Conservation (phyloP, 2,888 invertebrate species). For the Cataglyphis cursor region DNA sequence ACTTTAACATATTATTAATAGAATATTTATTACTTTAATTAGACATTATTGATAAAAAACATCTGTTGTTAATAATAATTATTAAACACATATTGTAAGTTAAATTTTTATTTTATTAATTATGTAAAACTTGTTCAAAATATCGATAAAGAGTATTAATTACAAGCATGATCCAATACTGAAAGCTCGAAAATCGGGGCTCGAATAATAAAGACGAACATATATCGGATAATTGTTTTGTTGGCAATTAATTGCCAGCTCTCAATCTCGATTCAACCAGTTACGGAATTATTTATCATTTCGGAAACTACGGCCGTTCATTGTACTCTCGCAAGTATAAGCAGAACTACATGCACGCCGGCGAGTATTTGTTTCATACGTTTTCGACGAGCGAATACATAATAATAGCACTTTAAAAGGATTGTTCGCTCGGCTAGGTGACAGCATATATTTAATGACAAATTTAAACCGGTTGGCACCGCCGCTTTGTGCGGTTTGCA, state of each 20-base stretch:
- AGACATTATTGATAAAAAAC: neutral
- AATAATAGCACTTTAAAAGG: slow-evolving; percentile 44
- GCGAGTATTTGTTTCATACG: slow-evolving; percentile 46
- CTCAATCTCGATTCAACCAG: slow-evolving; percentile 15
- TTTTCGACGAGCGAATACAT: slow-evolving; percentile 36
- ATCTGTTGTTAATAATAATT: slow-evolving; percentile 7
- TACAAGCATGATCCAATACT: slow-evolving; percentile 8
- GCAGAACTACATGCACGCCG: slow-evolving; percentile 25
- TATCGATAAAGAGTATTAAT: neutral
- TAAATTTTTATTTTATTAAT: neutral
- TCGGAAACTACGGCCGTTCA: slow-evolving; percentile 24
- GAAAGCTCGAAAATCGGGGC: slow-evolving; percentile 43
- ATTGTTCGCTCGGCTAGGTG: slow-evolving; percentile 42
- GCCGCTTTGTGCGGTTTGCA: slow-evolving; percentile 33
- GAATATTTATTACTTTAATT: neutral
- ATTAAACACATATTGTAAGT: neutral
- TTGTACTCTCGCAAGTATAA: slow-evolving; percentile 27
- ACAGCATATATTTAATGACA: slow-evolving; percentile 29
- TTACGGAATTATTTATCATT: slow-evolving; percentile 57
- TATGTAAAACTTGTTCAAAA: slow-evolving; percentile 1
- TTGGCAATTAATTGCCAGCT: slow-evolving; percentile 57
- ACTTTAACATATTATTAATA: slow-evolving; percentile 15
- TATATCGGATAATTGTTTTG: slow-evolving; percentile 61
- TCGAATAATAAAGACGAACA: slow-evolving; percentile 41
- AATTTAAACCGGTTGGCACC: slow-evolving; percentile 31